Percentiles rank a stretch among this genome's conserved stretches.
These are phyloP conservation scores for Hypotaenidia philippensis DNA, from an alignment of 2,797 vertebrate species.

Conservation along the genomic window DNA sequence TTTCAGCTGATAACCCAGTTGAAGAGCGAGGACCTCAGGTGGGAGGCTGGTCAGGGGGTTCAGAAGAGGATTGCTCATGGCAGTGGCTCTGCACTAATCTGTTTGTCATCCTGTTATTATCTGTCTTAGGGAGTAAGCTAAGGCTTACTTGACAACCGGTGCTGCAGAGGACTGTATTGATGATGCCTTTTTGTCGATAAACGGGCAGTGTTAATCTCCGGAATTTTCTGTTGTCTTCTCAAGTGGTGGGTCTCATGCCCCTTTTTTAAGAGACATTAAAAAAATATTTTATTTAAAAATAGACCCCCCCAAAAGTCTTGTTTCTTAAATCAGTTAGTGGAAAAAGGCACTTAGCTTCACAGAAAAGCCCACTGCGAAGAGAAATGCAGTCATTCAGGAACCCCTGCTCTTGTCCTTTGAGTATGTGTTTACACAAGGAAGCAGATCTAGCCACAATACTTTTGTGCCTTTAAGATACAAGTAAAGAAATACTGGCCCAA, in stretches of 20 bases:
- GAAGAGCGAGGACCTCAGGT: background rate
- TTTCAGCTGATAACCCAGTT: background rate
- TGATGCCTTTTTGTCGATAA: background rate
- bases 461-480: background rate
- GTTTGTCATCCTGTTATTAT: background rate
- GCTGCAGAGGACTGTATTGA: background rate
- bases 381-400: background rate
- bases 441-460: background rate
- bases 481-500: background rate
- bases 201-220: background rate
- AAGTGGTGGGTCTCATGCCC: background rate
- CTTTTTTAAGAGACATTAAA: accelerated
- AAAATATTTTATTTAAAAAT: background rate
- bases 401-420: background rate
- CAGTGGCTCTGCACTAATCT: background rate
- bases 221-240: background rate
- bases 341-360: background rate
- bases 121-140: background rate
- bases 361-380: background rate
- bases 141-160: background rate
- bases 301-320: background rate
- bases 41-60: background rate
- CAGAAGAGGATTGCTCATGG: background rate
- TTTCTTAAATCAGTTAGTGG: background rate
- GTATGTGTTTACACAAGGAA: background rate